Evolutionary conservation across 2,113 vertebrate species (phyloP).

Genomic region (Tragelaphus buxtoni): DNA sequence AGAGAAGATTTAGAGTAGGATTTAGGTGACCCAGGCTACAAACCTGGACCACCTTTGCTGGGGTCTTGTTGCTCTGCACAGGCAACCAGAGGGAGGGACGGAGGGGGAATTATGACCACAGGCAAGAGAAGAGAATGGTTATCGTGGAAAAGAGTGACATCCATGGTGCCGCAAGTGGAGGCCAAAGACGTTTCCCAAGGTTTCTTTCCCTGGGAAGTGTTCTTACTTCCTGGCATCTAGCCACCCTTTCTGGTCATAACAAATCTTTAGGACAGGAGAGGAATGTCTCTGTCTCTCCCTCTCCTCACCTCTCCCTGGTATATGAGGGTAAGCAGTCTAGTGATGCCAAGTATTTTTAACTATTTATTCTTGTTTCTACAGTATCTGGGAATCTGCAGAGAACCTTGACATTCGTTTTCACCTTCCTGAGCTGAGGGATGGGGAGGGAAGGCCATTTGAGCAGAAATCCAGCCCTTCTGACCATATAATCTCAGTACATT

Average conservation of each 20-base stretch:
- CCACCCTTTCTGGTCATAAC: neutral
- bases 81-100: neutral
- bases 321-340: neutral
- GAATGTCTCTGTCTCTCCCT: neutral
- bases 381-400: neutral
- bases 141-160: neutral
- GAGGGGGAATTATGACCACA: neutral
- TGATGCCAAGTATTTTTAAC: neutral
- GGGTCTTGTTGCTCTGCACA: neutral
- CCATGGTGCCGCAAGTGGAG: neutral
- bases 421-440: neutral
- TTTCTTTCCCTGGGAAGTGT: neutral
- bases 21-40: neutral
- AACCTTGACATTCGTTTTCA: neutral
- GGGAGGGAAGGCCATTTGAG: neutral
- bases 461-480: neutral
- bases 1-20: neutral
- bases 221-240: neutral
- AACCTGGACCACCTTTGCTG: neutral
- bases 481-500: neutral
- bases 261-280: neutral
- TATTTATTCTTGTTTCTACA: neutral
- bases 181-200: neutral
- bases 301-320: neutral
- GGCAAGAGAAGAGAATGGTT: neutral